Base-by-base conservation (phyloP, 2,888 invertebrate genomes). In the Watsonalla cultraria region DNA sequence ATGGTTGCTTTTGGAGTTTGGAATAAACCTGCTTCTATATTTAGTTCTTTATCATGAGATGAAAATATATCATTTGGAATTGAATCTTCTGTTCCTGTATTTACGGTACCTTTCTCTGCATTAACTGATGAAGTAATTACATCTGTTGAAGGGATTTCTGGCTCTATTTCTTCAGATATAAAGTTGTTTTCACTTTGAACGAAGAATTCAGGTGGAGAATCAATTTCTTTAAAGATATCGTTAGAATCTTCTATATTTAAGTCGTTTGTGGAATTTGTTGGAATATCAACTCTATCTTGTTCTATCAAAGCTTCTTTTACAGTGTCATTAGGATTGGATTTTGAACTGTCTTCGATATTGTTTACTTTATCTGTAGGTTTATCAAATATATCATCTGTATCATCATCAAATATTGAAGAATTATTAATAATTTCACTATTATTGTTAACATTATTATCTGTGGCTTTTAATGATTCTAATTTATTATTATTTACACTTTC, bases 31-130 rank as follows among this genome's bases (percentile, higher is more conserved):
- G 49, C 14, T 37, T 49, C 47, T 35, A 5, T 11, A 42, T 42
- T 11, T 11, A 11, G 11, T 5, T 11, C 9, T 42, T 37, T 37
- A 8, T 7, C 37, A 5, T 11, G 9, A 11, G 42, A 42, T 33
- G 53, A 45, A 11, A 54, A 56, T n/a, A 56, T 46, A 51, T 62
- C 60, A 53, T 42, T 42, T 8, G 42, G 2, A 42, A 11, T 42
- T 42, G 42, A 42, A 42, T 42, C 42, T 42, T 4, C 11, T 11
- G 42, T 4, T 2, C 11, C 42, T 11, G 2, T 11, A 11, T 11
- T 11, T 42, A 42, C 5, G 11, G 42, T 42, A 11, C 11, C 42
- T 42, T 42, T 42, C 42, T 8, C 2, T 11, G 5, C 9, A 5
- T 42, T 5, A 11, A 11, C 55, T 63, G 7, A 54, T 54, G 42